phyloP scores from a whole-genome alignment of 1,140 invertebrate species.

The Drosophila biarmipes region DNA sequence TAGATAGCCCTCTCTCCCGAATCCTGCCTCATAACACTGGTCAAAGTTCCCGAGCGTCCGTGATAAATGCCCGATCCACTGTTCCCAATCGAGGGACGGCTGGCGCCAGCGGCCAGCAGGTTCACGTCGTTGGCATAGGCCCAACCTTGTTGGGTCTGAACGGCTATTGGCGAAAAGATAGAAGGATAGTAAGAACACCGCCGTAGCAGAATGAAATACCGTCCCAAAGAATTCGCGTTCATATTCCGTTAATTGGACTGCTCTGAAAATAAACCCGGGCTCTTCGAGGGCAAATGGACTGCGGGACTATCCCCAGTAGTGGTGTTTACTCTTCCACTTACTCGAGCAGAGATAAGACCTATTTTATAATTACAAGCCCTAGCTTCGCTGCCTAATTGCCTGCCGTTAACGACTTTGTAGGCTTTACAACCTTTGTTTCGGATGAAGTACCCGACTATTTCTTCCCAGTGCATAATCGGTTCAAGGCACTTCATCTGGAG shows the following conservation, averaged over 20 bases:
- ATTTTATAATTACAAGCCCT: not conserved
- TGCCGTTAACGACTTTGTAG: not conserved
- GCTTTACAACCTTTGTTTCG: not conserved
- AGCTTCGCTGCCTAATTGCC: not conserved
- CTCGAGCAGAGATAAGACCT: not conserved
- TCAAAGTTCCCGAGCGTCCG: conserved; percentile 63
- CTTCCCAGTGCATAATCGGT: conserved; percentile 16
- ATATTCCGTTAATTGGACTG: no score
- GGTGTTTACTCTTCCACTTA: not conserved
- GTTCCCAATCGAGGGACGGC: conserved; percentile 70
- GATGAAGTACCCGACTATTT: not conserved
- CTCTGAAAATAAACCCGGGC: no score
- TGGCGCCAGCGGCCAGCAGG: conserved; percentile 85
- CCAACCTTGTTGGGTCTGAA: conserved; percentile 85
- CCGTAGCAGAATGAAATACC: no score
- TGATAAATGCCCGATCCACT: conserved; percentile 85
- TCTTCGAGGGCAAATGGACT: no score
- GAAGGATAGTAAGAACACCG: not conserved
- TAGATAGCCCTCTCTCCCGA: conserved; percentile 49
- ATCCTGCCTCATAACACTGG: conserved; percentile 49
- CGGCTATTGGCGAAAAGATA: conserved; percentile 66
- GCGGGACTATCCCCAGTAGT: no score
- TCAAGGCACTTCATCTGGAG: conserved; percentile 23
- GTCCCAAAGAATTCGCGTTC: not conserved
- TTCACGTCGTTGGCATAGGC: conserved; percentile 85